These are phyloP conservation scores for Paralvinella palmiformis DNA, from an alignment of 1,140 invertebrate species.

Conservation along the genomic window DNA sequence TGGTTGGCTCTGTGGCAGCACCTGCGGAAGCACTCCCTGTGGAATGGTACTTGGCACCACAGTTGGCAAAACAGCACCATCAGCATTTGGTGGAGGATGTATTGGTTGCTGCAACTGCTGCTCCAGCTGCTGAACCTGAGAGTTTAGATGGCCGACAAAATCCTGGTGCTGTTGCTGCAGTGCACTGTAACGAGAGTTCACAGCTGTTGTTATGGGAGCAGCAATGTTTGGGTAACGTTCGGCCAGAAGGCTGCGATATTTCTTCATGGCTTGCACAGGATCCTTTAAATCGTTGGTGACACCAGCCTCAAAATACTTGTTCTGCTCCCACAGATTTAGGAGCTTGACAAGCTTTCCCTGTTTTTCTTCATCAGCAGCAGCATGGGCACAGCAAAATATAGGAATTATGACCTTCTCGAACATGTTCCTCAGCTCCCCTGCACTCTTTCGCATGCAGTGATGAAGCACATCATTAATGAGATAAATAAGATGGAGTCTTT, in stretches of 20 bases:
- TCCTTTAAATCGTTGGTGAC: slow-evolving; percentile 63
- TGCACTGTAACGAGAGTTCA: slow-evolving; percentile 61
- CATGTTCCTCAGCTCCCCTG: slow-evolving; percentile 80
- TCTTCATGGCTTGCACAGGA: background rate
- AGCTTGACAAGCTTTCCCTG: slow-evolving; percentile 85
- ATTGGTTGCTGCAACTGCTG: slow-evolving; percentile 30
- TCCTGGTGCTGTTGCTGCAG: slow-evolving; percentile 89
- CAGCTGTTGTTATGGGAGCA: slow-evolving; percentile 65
- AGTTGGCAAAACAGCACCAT: background rate
- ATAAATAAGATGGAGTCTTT: slow-evolving; percentile 94
- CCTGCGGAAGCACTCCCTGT: background rate
- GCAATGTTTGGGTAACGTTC: slow-evolving; percentile 72
- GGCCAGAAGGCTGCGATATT: background rate
- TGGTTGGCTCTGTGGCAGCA: background rate
- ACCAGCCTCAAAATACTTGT: slow-evolving; percentile 82
- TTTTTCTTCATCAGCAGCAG: slow-evolving; percentile 75
- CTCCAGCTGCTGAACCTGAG: slow-evolving; percentile 70
- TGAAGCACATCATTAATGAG: slow-evolving; percentile 95
- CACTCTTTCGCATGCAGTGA: slow-evolving; percentile 92
- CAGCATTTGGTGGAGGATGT: background rate
- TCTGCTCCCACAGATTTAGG: slow-evolving; percentile 89
- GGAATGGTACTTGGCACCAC: background rate
- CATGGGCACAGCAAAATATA: slow-evolving; percentile 88
- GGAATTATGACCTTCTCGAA: slow-evolving; percentile 90
- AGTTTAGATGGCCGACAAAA: slow-evolving; percentile 80